Conservation (phyloP, 1,140 invertebrate species). For the Ceratoteleas bidentatus region DNA sequence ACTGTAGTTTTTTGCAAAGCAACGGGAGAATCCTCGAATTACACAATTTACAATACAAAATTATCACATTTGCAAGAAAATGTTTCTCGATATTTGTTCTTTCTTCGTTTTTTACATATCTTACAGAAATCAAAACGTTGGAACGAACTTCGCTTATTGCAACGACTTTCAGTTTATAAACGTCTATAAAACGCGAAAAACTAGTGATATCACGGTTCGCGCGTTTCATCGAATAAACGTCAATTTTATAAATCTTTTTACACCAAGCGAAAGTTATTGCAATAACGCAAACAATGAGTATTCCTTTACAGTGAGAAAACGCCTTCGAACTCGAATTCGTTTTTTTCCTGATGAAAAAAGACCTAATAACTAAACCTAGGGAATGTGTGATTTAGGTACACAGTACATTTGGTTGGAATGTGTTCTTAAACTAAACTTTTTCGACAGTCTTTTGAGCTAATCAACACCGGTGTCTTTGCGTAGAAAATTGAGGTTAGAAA, state of each 20-base stretch:
- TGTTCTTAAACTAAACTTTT: too few species aligned
- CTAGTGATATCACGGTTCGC: slow-evolving; percentile 9
- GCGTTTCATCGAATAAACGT: too few species aligned
- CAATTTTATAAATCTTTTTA: too few species aligned
- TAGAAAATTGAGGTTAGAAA: too few species aligned
- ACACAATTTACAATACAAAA: slow-evolving; percentile 16
- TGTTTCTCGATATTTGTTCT: background rate
- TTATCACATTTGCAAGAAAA: slow-evolving; percentile 39
- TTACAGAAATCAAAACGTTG: slow-evolving; percentile 21
- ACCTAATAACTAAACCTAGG: too few species aligned
- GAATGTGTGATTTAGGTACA: too few species aligned
- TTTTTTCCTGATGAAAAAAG: too few species aligned
- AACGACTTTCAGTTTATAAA: slow-evolving; percentile 34
- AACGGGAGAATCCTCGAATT: background rate
- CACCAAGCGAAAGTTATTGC: too few species aligned
- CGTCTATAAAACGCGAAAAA: slow-evolving; percentile 13
- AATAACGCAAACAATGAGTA: too few species aligned
- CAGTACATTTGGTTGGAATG: too few species aligned
- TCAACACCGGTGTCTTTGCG: background rate
- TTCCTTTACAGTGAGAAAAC: too few species aligned
- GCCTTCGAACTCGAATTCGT: too few species aligned
- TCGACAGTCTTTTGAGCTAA: slow-evolving; percentile 11
- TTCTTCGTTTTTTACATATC: slow-evolving; percentile 22
- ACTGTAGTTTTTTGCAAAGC: background rate
- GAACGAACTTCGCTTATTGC: slow-evolving; percentile 11